Percentiles rank a stretch among this genome's conserved stretches.
Evolutionary conservation across 2,113 vertebrate genomes (phyloP).

Genomic region (Procapra przewalskii): DNA sequence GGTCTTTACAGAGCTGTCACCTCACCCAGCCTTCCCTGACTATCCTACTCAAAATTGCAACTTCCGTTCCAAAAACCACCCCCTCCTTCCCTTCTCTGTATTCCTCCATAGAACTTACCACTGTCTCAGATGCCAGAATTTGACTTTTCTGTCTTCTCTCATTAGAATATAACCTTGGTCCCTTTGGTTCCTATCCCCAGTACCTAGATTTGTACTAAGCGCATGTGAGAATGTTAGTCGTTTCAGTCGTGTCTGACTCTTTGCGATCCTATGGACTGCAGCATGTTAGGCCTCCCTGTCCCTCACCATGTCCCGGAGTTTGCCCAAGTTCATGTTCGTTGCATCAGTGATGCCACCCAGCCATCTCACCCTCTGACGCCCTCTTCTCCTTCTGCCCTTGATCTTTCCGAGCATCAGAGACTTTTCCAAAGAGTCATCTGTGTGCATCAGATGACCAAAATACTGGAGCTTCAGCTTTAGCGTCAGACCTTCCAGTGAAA

Average conservation of each 20-base stretch:
- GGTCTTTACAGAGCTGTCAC: not conserved
- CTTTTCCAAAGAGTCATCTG: not conserved
- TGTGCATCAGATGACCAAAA: not conserved
- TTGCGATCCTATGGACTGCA: not conserved
- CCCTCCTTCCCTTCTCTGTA: not conserved
- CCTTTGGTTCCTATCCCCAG: not conserved
- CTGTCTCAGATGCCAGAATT: not conserved
- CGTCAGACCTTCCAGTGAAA: not conserved
- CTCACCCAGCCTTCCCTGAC: not conserved
- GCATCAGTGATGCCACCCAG: not conserved
- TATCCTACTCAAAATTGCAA: not conserved
- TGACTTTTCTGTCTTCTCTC: not conserved
- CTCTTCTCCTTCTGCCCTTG: not conserved
- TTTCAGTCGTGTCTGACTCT: not conserved
- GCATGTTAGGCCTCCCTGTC: not conserved
- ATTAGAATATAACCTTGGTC: not conserved
- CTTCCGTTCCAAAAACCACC: not conserved
- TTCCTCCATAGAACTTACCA: not conserved
- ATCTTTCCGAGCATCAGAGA: not conserved
- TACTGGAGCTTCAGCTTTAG: not conserved
- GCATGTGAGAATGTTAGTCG: rapidly evolving
- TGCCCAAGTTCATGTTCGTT: not conserved
- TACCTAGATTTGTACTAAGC: not conserved
- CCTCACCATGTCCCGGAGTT: not conserved
- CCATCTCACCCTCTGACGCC: not conserved